These are phyloP conservation scores for Pipistrellus pipistrellus DNA, from an alignment of 2,797 vertebrate species.

Conservation along the genomic window DNA sequence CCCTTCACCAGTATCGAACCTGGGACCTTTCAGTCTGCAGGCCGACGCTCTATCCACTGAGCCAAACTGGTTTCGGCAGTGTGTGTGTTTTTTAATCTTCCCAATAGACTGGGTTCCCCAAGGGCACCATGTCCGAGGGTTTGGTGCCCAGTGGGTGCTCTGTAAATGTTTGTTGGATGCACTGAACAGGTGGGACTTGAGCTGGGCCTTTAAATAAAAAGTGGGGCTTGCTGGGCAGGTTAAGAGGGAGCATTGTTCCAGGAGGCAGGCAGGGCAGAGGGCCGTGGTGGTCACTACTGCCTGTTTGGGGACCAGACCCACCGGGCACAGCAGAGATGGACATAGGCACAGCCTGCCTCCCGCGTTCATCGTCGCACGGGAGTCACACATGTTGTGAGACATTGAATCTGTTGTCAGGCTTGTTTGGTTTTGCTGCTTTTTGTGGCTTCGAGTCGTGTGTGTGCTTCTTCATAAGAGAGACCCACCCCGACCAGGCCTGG, in stretches of 20 bases:
- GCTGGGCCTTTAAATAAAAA: background rate
- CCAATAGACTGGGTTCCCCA: background rate
- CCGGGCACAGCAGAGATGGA: background rate
- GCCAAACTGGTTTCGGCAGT: no score
- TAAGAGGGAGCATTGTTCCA: background rate
- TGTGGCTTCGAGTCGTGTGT: background rate
- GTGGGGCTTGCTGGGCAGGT: background rate
- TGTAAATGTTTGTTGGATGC: background rate
- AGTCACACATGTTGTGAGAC: background rate
- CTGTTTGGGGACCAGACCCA: background rate
- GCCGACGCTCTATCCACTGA: no score
- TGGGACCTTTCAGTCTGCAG: no score
- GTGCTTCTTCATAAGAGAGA: background rate
- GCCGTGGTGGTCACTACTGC: background rate
- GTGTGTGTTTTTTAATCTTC: background rate
- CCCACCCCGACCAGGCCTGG: background rate
- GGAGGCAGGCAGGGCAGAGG: background rate
- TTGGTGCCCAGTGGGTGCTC: background rate
- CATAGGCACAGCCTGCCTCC: background rate
- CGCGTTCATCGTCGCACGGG: accelerated
- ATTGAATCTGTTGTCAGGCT: background rate
- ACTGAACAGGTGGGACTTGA: background rate
- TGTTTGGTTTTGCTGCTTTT: background rate
- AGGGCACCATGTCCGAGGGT: background rate
- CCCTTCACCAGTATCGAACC: no score